These are phyloP conservation scores for Drosophila prolongata DNA, from an alignment of 2,888 invertebrate species.

Conservation along the genomic window DNA sequence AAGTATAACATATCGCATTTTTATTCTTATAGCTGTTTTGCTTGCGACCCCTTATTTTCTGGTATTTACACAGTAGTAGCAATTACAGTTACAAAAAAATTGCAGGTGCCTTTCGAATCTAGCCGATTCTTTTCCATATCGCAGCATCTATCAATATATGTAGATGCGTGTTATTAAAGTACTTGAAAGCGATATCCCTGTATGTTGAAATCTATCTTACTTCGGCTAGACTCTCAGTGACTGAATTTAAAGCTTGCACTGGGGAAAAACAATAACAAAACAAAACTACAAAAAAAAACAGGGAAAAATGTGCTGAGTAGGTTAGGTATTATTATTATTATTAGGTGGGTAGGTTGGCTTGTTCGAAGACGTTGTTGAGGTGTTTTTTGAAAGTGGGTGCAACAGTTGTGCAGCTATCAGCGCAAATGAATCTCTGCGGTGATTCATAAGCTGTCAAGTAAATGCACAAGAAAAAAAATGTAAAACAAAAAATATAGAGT, in stretches of 20 bases:
- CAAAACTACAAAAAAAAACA: neutral
- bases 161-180: no score
- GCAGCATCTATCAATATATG: no score
- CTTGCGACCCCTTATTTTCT: neutral
- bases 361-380: slow-evolving; percentile 1
- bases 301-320: neutral
- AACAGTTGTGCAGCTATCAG: slow-evolving; percentile 53
- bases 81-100: neutral
- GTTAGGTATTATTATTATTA: neutral
- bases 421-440: slow-evolving; percentile 25
- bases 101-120: neutral
- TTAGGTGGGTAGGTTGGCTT: neutral
- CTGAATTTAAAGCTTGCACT: neutral
- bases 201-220: no score
- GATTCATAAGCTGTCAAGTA: slow-evolving; percentile 33
- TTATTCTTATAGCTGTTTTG: slow-evolving; percentile 4
- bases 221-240: no score
- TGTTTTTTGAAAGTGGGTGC: slow-evolving; percentile 37
- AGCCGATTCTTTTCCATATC: neutral
- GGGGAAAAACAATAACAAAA: slow-evolving; percentile 1
- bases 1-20: slow-evolving; percentile 27
- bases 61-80: slow-evolving; percentile 26
- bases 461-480: slow-evolving; percentile 12
- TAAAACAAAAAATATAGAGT: neutral
- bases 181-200: no score